Base-by-base conservation (phyloP, 2,113 vertebrate species). In the Anoplopoma fimbria region DNA sequence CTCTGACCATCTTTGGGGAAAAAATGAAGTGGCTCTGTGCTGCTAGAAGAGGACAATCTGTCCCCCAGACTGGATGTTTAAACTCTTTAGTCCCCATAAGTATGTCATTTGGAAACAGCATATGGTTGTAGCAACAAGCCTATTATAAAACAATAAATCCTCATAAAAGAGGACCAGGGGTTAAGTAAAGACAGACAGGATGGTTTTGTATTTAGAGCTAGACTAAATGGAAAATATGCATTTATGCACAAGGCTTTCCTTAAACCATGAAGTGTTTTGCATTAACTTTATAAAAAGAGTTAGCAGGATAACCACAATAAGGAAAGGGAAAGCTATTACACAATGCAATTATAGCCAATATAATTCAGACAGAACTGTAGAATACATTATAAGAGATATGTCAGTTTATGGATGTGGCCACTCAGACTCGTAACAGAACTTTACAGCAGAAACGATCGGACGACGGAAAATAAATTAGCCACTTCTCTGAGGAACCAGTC, bases 1-100 rank as follows among this genome's bases (percentile, higher is more conserved):
- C 55, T 63, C 9, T 27, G 67, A 71, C 78, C 78, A 73, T 73
- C 27, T 73, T 62, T 55, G 74, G 78, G 57, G 25, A 33, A 13
- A 45, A 72, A 51, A 36, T 61, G 58, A 69, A 68, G 31, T 3
- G 15, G 38, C 31, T 15, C 33, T 62, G 67, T 7, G 57, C 57
- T 4, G 25, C 67, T 53, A 45, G 42, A 63, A 12, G 17, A 31
- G 55, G 68, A 65, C 3, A 58, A 65, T 13, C 13, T 21, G 23
- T 21, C 58, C 40, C 25, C 5, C n/a, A 51, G 38, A 33, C 60
- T 31, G 29, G 29, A n/a, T 4, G 21, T 23, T 14, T 0, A 40
- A 47, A 36, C 34, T n/a, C 36, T 19, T 51, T 25, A 13, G 19
- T 45, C 36, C 15, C 3, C 31, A n/a, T 25, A 58, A 40, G 42